Conservation (phyloP, 1,140 invertebrate species). For the Xylocopa sonorina region DNA sequence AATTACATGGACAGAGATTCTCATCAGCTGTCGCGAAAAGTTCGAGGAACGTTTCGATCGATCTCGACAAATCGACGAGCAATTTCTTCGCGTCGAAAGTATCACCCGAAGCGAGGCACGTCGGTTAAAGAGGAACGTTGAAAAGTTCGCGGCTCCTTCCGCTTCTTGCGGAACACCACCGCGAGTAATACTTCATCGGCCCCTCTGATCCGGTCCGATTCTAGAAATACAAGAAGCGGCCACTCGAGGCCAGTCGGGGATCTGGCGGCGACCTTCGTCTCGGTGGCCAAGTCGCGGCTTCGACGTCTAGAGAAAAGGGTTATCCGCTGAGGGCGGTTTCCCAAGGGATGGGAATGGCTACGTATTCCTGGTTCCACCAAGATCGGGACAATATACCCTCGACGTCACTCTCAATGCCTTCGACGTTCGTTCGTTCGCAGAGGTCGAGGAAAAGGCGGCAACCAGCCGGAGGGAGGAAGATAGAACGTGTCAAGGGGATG, state of each 20-base stretch:
- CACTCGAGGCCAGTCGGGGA: slow-evolving; percentile 39
- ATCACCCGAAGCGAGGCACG: not conserved
- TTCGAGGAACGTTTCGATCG: slow-evolving; percentile 13
- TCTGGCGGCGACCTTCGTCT: slow-evolving; percentile 57
- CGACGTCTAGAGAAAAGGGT: slow-evolving; percentile 55
- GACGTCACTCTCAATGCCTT: slow-evolving; percentile 75
- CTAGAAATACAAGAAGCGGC: not conserved
- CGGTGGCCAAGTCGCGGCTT: slow-evolving; percentile 36
- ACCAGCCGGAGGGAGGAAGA: not conserved
- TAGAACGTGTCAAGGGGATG: slow-evolving; percentile 3
- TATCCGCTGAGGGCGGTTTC: slow-evolving; percentile 26
- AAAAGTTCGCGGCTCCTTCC: slow-evolving; percentile 2
- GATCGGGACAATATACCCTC: slow-evolving; percentile 73
- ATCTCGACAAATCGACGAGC: slow-evolving; percentile 5
- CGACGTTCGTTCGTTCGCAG: slow-evolving; percentile 42
- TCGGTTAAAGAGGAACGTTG: slow-evolving; percentile 10
- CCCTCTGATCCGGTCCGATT: not conserved
- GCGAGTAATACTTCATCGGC: not conserved
- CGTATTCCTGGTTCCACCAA: slow-evolving; percentile 55
- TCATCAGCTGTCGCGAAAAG: slow-evolving; percentile 10
- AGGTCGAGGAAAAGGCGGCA: slow-evolving; percentile 12
- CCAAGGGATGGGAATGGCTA: slow-evolving; percentile 31
- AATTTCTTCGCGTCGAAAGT: slow-evolving; percentile 11
- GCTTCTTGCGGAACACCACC: not conserved
- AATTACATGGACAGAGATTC: too few relatives aligned